Evolutionary conservation across 2,888 invertebrate genomes (phyloP), one percentile per base, ranked within the genome.

Genomic region (Parnassius glacialis): DNA sequence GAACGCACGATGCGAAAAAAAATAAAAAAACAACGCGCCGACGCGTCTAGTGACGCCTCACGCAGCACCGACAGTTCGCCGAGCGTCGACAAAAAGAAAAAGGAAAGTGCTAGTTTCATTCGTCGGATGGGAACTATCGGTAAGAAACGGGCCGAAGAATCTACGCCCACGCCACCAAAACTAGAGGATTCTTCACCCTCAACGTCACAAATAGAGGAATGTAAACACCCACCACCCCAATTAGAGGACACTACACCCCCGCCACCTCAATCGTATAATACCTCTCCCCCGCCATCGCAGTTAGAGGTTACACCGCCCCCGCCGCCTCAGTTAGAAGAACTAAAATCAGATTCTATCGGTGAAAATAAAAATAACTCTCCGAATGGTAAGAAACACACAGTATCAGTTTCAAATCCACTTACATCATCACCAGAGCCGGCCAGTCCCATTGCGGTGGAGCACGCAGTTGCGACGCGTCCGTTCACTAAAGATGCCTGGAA

Each of bases 401-500:
- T 13, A 41, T 61, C 61, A 58, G 67, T 52, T 42, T 63, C 64
- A 57, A 56, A 61, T 10, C 67, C 72, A 53, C 78, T 73, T 42
- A 65, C 73, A 20, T 57, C 69, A 7, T 69, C 72, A 13, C 75
- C 79, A 16, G 81, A 80, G 58, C 78, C 67, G 34, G 79, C 79
- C 63, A 88, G 86, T 68, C 87, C 90, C 42, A 87, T 90, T 48
- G 86, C 88, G 7, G 89, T 85, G 58, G 85, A 87, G 65, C 91
- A 92, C 67, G 84, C 91, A 11, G 89, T 92, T 42, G 92, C 93
- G 41, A 92, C 92, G 62, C 84, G 90, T 2, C 92, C 92, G 0
- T 93, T 93, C 74, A 85, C 92, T 0, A 90, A 93, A 68, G 90
- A 92, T 53, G 91, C 92, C 52, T 93, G 93, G 93, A 86, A 84